Evolutionary conservation across 2,888 invertebrate genomes (phyloP).

Genomic region (Aelia acuminata): DNA sequence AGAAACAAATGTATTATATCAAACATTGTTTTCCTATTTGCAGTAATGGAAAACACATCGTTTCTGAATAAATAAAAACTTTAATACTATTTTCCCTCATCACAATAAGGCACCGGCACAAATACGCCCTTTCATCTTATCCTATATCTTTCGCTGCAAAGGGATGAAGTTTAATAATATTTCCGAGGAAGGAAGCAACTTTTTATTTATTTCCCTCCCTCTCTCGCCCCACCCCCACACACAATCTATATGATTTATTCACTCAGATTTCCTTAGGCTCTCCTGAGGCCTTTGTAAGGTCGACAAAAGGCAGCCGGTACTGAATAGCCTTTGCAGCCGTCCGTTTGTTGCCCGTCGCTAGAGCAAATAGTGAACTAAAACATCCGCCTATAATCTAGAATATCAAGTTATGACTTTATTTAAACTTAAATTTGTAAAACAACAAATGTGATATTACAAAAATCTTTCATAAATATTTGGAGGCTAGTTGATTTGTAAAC

Average conservation of each 20-base stretch:
- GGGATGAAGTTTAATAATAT: slow-evolving; percentile 34
- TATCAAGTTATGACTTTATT: no score
- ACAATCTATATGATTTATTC: neutral
- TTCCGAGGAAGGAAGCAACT: neutral
- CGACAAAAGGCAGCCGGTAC: neutral
- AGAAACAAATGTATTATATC: no score
- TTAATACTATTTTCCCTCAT: neutral
- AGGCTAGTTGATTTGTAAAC: no score
- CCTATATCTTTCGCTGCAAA: neutral
- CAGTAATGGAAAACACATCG: no score
- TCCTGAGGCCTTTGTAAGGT: neutral
- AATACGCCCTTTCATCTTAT: neutral
- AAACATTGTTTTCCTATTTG: no score
- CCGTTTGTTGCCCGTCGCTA: neutral
- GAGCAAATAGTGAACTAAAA: slow-evolving; percentile 11
- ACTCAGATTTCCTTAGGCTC: slow-evolving; percentile 6
- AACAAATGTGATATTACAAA: no score
- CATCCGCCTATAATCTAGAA: neutral
- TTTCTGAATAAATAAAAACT: neutral
- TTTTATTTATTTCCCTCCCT: slow-evolving; percentile 24
- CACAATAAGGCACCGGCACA: neutral
- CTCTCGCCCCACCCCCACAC: no score
- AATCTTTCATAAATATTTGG: no score
- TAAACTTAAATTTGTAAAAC: no score
- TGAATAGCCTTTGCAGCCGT: slow-evolving; percentile 3